Conservation (phyloP, 2,888 invertebrate genomes). For the Eristalis pertinax region DNA sequence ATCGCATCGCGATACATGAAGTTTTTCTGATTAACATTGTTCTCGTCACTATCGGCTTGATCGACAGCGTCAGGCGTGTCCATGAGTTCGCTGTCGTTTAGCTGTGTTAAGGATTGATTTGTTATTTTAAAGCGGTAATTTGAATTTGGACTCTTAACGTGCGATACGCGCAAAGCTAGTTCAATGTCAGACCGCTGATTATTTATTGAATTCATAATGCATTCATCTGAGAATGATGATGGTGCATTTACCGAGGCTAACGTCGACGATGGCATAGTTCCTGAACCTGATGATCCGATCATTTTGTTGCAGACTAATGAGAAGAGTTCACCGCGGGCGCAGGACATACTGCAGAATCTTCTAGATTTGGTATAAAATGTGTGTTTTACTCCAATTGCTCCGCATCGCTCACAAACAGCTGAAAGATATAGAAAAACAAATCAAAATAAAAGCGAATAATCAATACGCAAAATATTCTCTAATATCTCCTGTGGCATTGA, state of each 20-base stretch:
- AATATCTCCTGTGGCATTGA: neutral
- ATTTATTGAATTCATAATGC: conserved; percentile 49
- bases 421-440: conserved; percentile 71
- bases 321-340: conserved; percentile 84
- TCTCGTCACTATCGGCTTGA: conserved; percentile 69
- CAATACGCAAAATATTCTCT: neutral
- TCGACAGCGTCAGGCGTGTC: conserved; percentile 44
- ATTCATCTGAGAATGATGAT: conserved; percentile 49
- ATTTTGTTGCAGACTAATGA: conserved; percentile 79
- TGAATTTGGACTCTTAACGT: conserved; percentile 78
- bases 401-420: conserved; percentile 93
- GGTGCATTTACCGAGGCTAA: conserved; percentile 64
- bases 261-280: conserved; percentile 41
- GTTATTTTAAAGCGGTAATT: conserved; percentile 81
- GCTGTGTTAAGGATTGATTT: conserved; percentile 79
- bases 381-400: conserved; percentile 92
- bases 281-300: conserved; percentile 73
- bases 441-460: conserved; percentile 5
- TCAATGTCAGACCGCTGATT: conserved; percentile 78
- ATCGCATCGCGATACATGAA: conserved; percentile 79
- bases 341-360: conserved; percentile 90
- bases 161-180: conserved; percentile 79
- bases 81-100: conserved; percentile 76
- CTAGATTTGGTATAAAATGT: conserved; percentile 92
- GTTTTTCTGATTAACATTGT: conserved; percentile 68